Evolutionary conservation across 30 jellyfish, hydroid and myxozoan genomes (phyloP).

Genomic region (Morbakka virulenta): DNA sequence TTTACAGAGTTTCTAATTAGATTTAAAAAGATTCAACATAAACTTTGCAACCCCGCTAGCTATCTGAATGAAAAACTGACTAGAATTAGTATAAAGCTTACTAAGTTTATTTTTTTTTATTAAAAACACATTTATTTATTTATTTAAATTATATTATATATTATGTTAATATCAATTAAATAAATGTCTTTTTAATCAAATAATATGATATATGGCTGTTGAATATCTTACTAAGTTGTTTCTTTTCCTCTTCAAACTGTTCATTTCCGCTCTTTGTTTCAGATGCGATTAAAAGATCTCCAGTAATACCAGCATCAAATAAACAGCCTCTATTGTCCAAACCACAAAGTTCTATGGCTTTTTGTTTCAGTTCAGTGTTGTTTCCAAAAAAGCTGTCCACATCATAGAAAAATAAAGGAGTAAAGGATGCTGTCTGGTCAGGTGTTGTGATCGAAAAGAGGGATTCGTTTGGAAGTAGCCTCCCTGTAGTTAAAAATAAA

Average conservation of each 20-base stretch:
- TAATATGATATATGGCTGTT: too few species aligned
- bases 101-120: too few species aligned
- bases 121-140: too few species aligned
- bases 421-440: constrained; percentile 30
- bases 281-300: constrained; percentile 30
- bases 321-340: constrained; percentile 26
- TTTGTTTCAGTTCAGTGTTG: constrained; percentile 8
- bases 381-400: constrained; percentile 33
- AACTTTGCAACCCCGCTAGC: too few species aligned
- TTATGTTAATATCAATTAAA: too few species aligned
- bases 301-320: constrained; percentile 51
- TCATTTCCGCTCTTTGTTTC: constrained; percentile 4
- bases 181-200: too few species aligned
- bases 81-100: too few species aligned
- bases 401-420: constrained; percentile 49
- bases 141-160: too few species aligned
- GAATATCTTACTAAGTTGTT: constrained; percentile 22
- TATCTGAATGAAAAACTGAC: too few species aligned
- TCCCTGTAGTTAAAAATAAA: constrained; percentile 28
- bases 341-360: constrained; percentile 50
- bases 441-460: constrained; percentile 27
- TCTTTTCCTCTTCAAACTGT: constrained; percentile 20
- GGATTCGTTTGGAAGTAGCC: constrained; percentile 45
- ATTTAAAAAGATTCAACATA: too few species aligned
- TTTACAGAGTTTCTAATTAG: too few species aligned